Evolutionary conservation across 2,888 invertebrate species (phyloP), one percentile per base, ranked within the genome.

Genomic region (Erebia palarica): DNA sequence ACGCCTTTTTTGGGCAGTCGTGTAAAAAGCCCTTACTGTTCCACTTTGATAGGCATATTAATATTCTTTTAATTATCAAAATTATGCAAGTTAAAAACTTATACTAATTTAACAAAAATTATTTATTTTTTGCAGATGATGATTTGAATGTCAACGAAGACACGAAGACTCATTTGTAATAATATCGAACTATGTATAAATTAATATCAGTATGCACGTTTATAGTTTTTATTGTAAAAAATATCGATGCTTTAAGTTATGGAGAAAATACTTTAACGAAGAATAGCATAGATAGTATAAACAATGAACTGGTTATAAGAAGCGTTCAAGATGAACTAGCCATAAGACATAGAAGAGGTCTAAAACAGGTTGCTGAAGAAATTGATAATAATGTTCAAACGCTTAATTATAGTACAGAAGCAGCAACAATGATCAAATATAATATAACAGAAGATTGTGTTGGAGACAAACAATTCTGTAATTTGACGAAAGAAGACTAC

Each of bases 401-500:
- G 21, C 55, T 68, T 44, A 69, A 61, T 42, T 47, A 44, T 49
- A 65, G 57, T 14, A 49, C 71, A 55, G 59, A 66, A 16, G 42
- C 69, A 55, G 60, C 55, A 5, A 65, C 18, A 18, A 44, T n/a
- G 18, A 21, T 49, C 8, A 64, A 70, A 27, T 42, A 73, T 21
- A 82, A 81, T 66, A 2, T 59, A 13, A 78, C 80, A 51, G 86
- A 85, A 73, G 80, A 79, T 27, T 94, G 94, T 70, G 79, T 93
- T 0, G 94, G 94, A 4, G 86, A 86, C 18, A 78, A 78, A 65
- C 82, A 87, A 65, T 94, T 88, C 69, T 94, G 94, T 74, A 94
- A 94, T 76, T 77, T 92, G 77, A 87, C 94, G 0, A 83, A 82
- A 80, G 94, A 95, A 67, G 96, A 95, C 27, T 96, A 96, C 78